Evolutionary conservation across 2,888 invertebrate genomes (phyloP), one percentile per base, ranked within the genome.

Genomic region (Aphodius sticticus): DNA sequence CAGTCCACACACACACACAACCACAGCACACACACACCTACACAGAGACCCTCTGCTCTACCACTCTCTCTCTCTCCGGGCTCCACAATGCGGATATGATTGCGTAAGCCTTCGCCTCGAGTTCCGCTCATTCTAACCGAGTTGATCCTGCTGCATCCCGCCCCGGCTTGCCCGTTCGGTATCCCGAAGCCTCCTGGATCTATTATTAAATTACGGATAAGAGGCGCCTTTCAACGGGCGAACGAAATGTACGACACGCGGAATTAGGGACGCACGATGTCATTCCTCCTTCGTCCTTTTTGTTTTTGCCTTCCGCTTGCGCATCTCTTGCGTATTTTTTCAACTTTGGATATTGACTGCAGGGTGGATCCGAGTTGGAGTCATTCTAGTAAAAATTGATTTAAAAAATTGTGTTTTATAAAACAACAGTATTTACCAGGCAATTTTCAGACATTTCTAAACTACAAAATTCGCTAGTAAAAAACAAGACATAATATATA

Each of bases 201-300:
- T 37, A 37, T 74, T 74, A 74, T 74, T 74, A 74, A 74, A 74
- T 74, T 74, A 74, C 26, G 74, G 74, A 74, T 37, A 74, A 74
- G 74, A 74, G 74, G 74, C 26, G 35, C 35, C 36, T 35, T n/a
- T 37, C 74, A 37, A n/a, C 35, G 74, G 74, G 74, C 74, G 35
- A 74, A 74, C 53, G 53, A 53, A 53, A 53, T 53, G 53, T 53
- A 53, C 53, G 53, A 74, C 37, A 74, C 37, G 74, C 35, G 74
- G 74, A 74, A 74, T 74, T 74, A 74, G 74, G 74, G 36, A 16
- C 36, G 74, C 74, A 35, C n/a, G 26, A 7, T 37, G 36, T n/a
- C 74, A 35, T 36, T 36, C 74, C 74, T 37, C 74, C 35, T 74
- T 74, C 53, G 53, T 53, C 6, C 53, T 53, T 53, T 53, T 26